phyloP scores from a whole-genome alignment of 2,888 invertebrate genomes.

The Temnothorax ravouxi region DNA sequence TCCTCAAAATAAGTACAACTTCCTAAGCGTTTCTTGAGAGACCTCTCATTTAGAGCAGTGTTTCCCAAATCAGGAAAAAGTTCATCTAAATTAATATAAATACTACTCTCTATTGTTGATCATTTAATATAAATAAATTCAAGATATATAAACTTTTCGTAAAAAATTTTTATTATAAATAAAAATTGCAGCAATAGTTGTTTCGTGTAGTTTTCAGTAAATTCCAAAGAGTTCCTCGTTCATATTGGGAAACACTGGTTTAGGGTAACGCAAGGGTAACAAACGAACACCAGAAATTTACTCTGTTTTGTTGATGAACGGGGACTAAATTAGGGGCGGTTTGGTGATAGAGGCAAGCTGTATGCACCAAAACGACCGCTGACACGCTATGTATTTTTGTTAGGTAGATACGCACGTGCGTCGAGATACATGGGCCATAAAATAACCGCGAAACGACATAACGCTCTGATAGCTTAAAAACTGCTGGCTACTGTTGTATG shows the following conservation, averaged over 20 bases:
- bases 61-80: neutral
- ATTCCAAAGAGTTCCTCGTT: neutral
- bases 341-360: constrained; percentile 50
- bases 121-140: neutral
- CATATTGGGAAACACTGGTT: constrained; percentile 15
- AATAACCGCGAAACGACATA: constrained; percentile 56
- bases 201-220: neutral
- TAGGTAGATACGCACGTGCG: constrained; percentile 33
- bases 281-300: constrained; percentile 60
- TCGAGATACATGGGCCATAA: constrained; percentile 51
- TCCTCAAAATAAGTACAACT: constrained; percentile 39
- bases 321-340: constrained; percentile 62
- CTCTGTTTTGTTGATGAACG: constrained; percentile 43
- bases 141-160: neutral
- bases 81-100: neutral
- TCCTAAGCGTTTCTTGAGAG: constrained; percentile 11
- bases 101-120: neutral
- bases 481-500: constrained; percentile 8
- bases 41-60: constrained; percentile 24
- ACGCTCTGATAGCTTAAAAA: constrained; percentile 59
- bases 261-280: constrained; percentile 16
- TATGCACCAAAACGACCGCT: constrained; percentile 54
- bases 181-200: neutral
- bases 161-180: neutral
- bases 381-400: constrained; percentile 67